Evolutionary conservation across 2,797 vertebrate genomes (phyloP).

Genomic region (Ctenosaura bakeri): DNA sequence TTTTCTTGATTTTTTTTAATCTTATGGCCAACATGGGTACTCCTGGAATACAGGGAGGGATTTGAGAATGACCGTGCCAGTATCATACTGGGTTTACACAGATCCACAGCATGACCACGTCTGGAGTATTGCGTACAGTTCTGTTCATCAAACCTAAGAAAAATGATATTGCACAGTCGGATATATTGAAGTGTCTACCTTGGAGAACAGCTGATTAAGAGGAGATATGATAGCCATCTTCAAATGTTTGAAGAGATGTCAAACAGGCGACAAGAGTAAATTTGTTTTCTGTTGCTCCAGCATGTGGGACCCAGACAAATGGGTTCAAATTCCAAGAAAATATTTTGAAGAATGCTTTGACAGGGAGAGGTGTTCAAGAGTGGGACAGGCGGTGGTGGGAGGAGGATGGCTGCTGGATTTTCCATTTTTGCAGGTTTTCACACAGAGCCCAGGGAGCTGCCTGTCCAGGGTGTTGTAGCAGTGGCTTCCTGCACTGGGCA

Average conservation of each 20-base stretch:
- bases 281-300: background rate
- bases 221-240: background rate
- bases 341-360: too few relatives aligned
- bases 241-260: background rate
- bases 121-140: too few relatives aligned
- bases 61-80: too few relatives aligned
- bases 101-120: too few relatives aligned
- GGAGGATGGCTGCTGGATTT: too few relatives aligned
- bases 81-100: too few relatives aligned
- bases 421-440: background rate
- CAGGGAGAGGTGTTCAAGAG: background rate
- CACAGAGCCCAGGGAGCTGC: background rate
- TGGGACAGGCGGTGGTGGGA: too few relatives aligned
- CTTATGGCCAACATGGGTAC: too few relatives aligned
- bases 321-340: background rate
- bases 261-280: background rate
- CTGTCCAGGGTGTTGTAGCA: background rate
- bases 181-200: background rate
- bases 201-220: background rate
- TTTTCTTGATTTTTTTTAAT: too few relatives aligned
- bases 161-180: background rate
- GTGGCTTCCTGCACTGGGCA: background rate
- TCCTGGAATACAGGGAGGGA: too few relatives aligned
- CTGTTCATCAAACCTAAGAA: too few relatives aligned
- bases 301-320: too few relatives aligned